Conservation (phyloP, 1,140 invertebrate species). For the Hypsibius dujardini region DNA sequence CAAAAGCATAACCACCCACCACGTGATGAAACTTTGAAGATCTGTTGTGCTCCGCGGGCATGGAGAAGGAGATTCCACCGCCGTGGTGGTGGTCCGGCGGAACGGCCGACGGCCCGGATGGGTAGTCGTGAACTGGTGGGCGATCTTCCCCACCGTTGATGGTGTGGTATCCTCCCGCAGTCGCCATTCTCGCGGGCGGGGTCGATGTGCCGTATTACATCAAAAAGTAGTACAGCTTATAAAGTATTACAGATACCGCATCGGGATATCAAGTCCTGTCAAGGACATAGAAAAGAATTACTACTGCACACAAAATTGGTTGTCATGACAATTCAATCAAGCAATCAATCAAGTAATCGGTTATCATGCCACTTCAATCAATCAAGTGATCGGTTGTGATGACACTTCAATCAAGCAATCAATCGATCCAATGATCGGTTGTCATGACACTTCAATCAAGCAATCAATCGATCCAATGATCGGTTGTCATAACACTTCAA, state of each 20-base stretch:
- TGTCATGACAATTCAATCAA: too few species aligned
- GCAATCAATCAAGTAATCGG: too few species aligned
- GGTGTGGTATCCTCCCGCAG: neutral
- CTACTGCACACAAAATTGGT: neutral
- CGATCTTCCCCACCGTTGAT: neutral
- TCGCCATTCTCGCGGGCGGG: neutral
- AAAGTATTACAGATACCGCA: neutral
- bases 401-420: too few species aligned
- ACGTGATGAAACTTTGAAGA: conserved; percentile 6
- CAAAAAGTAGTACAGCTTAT: neutral
- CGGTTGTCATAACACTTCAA: too few species aligned
- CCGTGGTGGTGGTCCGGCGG: neutral
- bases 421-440: too few species aligned
- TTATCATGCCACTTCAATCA: too few species aligned
- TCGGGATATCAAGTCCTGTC: neutral
- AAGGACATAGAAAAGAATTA: neutral
- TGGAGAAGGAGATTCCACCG: neutral
- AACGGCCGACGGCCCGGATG: neutral
- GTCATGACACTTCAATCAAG: too few species aligned
- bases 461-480: too few species aligned
- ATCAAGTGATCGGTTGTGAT: too few species aligned
- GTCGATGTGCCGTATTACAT: neutral
- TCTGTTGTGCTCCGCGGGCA: neutral
- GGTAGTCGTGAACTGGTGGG: neutral
- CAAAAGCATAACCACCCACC: too few species aligned